A percentile compares a stretch with the other conserved stretches of the same genome.
Evolutionary conservation across 2,113 vertebrate species (phyloP).

Genomic region (Poeciliopsis retropinna): DNA sequence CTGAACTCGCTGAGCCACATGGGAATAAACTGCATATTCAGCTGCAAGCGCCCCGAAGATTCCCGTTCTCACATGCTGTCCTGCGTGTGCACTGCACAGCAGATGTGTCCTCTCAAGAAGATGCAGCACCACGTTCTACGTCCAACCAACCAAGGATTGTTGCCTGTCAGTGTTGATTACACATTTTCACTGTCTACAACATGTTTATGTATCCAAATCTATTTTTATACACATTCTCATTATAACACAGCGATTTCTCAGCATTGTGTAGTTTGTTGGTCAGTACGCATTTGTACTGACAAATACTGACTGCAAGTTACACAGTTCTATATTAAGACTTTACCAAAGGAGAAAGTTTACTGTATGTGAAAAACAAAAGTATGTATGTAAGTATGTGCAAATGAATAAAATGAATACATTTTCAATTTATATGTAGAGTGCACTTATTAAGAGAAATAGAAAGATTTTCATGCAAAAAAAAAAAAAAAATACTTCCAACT

Average conservation of each 20-base stretch:
- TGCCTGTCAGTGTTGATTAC: not conserved
- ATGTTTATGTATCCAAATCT: not conserved
- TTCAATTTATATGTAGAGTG: too few species aligned
- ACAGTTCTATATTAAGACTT: too few species aligned
- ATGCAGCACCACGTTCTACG: constrained; percentile 9
- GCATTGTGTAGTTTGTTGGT: not conserved
- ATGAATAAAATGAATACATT: too few species aligned
- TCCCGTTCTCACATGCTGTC: constrained; percentile 9
- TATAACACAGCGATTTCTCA: not conserved
- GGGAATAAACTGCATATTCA: constrained; percentile 1
- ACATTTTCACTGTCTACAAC: not conserved
- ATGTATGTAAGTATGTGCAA: too few species aligned
- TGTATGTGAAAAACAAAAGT: too few species aligned
- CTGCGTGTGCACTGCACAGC: constrained; percentile 9
- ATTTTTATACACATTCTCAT: not conserved
- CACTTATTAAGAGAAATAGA: too few species aligned
- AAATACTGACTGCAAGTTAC: too few species aligned
- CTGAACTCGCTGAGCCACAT: not conserved
- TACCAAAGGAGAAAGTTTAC: too few species aligned
- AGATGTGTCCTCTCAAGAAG: constrained; percentile 20
- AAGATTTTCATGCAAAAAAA: too few species aligned
- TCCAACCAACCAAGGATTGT: constrained; percentile 3
- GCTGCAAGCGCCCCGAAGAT: not conserved
- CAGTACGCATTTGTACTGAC: too few species aligned
- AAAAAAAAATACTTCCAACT: too few species aligned